Evolutionary conservation across 2,797 vertebrate genomes (phyloP), one percentile per base, ranked within the genome.

Genomic region (Anguilla obscura): DNA sequence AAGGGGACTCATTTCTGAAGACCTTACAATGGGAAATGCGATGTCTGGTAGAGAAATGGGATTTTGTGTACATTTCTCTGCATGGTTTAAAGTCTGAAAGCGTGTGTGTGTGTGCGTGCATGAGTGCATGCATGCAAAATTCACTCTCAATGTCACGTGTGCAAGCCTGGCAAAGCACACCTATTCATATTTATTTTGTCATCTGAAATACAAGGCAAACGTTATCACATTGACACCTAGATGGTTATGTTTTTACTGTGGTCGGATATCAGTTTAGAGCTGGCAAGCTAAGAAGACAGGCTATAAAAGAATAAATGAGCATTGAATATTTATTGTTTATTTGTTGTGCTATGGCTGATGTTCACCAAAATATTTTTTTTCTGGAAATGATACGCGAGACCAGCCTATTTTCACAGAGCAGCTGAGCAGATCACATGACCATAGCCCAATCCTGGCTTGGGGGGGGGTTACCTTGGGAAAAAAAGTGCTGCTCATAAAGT

Each of bases 401-500:
- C 83, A 14, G 82, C 48, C 50, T 30, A n/a, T 1, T 80, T 58
- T 45, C 33, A 45, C n/a, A 14, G 40, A 50, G 30, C 74, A 76
- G 14, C 79, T 50, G 40, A 50, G 79, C 7, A 10, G 84, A 33
- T 88, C 83, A 85, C 63, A 66, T 87, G 76, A 76, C 56, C 85
- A 69, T 30, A 12, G 54, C 33, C 50, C 85, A 84, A 40, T 79
- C 52, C 40, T n/a, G 50, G 56, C 21, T 8, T 50, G 82, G 45
- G 16, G 4, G 27, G 7, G 21, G 45, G 52, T 50, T 52, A 58
- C 91, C 89, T 86, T 48, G 56, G 36, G 85, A 92, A 88, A 90
- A 89, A 86, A 82, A 91, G 86, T 86, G 92, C 93, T 91, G 91
- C 90, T 90, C 91, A 91, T 87, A 89, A 89, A n/a, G 8, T 69